Evolutionary conservation across 1,140 invertebrate genomes (phyloP).

Genomic region (Trichonephila clavipes): DNA sequence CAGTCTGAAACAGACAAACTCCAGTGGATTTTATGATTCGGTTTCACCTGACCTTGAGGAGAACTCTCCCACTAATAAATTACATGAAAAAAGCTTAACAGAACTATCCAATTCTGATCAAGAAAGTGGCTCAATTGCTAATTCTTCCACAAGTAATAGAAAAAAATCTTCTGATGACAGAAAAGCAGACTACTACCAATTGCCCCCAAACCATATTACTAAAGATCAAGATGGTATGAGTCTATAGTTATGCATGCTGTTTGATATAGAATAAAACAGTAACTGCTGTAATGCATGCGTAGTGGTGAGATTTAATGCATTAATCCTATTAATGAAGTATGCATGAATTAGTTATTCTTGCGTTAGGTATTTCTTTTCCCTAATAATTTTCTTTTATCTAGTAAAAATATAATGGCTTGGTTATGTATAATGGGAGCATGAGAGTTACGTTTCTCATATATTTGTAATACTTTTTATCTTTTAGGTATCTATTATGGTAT

Average conservation of each 20-base stretch:
- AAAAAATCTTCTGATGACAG: constrained; percentile 66
- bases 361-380: not conserved
- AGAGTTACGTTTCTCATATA: no score
- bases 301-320: not conserved
- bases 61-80: not conserved
- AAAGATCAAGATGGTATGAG: constrained; percentile 68
- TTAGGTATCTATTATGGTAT: no score
- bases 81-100: not conserved
- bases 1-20: constrained; percentile 31
- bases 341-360: not conserved
- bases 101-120: constrained; percentile 34
- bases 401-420: no score
- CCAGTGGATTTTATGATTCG: constrained; percentile 52
- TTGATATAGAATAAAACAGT: not conserved
- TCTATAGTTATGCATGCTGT: constrained; percentile 39
- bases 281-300: not conserved
- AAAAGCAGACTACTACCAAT: constrained; percentile 74
- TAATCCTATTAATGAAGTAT: not conserved
- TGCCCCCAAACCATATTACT: constrained; percentile 36
- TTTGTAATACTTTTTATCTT: no score
- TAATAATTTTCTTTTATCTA: no score
- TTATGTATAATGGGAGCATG: no score
- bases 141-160: constrained; percentile 4
- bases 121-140: not conserved
- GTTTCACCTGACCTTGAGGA: constrained; percentile 33